Evolutionary conservation across 2,797 vertebrate species (phyloP).

Genomic region (Halcyon leucocephala): DNA sequence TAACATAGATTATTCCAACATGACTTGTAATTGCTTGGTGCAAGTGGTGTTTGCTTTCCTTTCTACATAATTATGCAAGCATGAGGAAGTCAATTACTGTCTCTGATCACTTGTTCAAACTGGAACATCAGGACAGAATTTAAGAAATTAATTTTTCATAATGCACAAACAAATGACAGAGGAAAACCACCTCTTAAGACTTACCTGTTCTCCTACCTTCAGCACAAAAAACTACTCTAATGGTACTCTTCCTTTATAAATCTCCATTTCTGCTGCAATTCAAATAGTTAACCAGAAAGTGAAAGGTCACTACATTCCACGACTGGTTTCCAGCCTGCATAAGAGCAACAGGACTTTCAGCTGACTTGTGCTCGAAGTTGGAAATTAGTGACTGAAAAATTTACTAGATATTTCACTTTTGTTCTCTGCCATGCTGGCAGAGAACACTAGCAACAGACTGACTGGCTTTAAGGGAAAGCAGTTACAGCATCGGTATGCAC

Average conservation of each 20-base stretch:
- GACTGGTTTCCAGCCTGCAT: constrained; percentile 17
- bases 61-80: constrained; percentile 58
- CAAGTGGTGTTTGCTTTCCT: constrained; percentile 52
- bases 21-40: background rate
- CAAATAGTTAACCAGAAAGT: constrained; percentile 34
- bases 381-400: constrained; percentile 32
- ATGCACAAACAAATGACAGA: background rate
- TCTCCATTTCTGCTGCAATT: background rate
- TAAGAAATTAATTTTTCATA: background rate
- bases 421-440: background rate
- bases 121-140: background rate
- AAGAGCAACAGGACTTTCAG: constrained; percentile 5
- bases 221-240: background rate
- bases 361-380: background rate
- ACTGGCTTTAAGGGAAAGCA: background rate
- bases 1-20: background rate
- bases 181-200: background rate
- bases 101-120: constrained; percentile 42
- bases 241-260: background rate
- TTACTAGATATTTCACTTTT: constrained; percentile 26
- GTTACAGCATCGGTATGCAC: background rate
- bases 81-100: constrained; percentile 48
- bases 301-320: constrained; percentile 47
- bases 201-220: background rate
- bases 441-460: background rate